These are phyloP conservation scores for Hystrix brachyura DNA, from an alignment of 2,113 vertebrate genomes.

Conservation along the genomic window DNA sequence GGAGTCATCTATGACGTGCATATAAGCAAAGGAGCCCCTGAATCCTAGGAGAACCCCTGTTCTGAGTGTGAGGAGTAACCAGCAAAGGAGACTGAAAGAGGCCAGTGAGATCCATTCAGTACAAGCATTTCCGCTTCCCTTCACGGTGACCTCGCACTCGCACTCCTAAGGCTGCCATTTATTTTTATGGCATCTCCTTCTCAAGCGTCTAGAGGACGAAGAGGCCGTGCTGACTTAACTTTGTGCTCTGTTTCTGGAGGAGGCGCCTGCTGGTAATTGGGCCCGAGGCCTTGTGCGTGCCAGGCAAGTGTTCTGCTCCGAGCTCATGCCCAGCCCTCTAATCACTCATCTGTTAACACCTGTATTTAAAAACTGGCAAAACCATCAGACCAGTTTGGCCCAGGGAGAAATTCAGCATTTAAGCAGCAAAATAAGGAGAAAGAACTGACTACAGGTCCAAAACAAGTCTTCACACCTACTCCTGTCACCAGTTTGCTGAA, in stretches of 20 bases:
- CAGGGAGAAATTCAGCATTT: background rate
- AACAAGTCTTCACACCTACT: background rate
- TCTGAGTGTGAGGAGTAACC: background rate
- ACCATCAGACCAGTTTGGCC: background rate
- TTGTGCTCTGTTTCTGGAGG: background rate
- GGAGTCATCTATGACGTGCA: background rate
- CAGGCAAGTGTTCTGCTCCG: background rate
- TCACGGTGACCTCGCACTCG: background rate
- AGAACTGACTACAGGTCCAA: background rate
- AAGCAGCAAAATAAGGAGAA: background rate
- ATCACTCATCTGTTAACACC: background rate
- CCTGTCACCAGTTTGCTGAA: background rate
- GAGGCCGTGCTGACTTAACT: background rate
- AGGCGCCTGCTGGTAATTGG: background rate
- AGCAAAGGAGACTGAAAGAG: background rate
- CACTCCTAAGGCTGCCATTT: background rate
- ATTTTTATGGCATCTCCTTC: background rate
- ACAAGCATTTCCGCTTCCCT: background rate
- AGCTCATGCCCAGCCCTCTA: background rate
- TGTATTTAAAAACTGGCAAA: background rate
- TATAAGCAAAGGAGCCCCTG: background rate
- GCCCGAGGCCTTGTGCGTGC: background rate
- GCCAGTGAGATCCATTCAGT: background rate
- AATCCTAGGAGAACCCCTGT: background rate
- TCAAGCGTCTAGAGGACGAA: background rate